Evolutionary conservation across 2,888 invertebrate genomes (phyloP), one percentile per base, ranked within the genome.

Genomic region (Caenorhabditis becei): DNA sequence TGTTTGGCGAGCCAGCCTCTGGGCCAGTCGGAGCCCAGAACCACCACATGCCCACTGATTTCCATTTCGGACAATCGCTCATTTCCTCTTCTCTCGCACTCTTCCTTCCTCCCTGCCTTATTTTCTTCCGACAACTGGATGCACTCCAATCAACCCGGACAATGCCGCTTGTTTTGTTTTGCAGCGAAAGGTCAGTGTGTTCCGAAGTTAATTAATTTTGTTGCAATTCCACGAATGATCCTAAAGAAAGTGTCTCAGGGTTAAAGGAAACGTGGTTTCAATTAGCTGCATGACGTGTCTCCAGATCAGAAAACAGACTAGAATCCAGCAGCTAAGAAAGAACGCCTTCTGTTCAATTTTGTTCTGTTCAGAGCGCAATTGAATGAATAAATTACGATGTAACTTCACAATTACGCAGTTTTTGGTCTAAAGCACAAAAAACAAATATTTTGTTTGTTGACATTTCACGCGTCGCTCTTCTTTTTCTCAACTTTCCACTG

Each of bases 391-490:
- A 72, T 72, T 72, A 72, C 71, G 53, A 53, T 72, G 59, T 65
- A 59, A 65, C 62, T 54, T 62, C 26, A 47, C 41, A 61, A 37
- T 56, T 41, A 66, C 51, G 59, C 63, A 74, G 37, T 54, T 53
- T 61, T 75, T 53, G 66, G 63, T 59, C 66, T 32, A 37, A 16
- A 61, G 61, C 26, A 61, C 49, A 59, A 70, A 74, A 74, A 74
- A 75, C 66, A 66, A 75, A 75, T 75, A 75, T 75, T 61, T 75
- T 75, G 44, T 61, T 61, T 65, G 53, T 75, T 66, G 75, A 66
- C 75, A 61, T 75, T 66, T 75, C 61, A 44, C 75, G 59, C 66
- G 44, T 74, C 32, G 47, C 58, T 51, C 26, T 20, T 8, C 37
- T 28, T 23, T 49, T 41, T 7, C 61, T 16, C 28, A 56, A 35